Evolutionary conservation across 2,888 invertebrate species (phyloP), one percentile per base, ranked within the genome.

Genomic region (Hanleya hanleyi): DNA sequence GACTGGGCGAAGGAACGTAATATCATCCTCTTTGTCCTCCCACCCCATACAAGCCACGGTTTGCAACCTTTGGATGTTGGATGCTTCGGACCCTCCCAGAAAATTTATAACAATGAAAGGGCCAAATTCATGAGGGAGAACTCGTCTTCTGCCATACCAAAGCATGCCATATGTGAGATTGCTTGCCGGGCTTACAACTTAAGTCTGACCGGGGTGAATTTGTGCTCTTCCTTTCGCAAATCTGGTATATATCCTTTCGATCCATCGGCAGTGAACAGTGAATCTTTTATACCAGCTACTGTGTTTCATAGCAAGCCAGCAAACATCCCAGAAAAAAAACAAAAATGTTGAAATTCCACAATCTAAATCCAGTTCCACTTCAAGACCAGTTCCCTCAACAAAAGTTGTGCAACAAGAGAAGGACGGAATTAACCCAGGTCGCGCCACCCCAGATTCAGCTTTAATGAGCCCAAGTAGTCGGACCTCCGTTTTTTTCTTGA

Each of bases 11-110:
- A 76, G 37, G 69, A 71, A 38, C 75, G 73, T 38, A 81, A 81
- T 67, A 80, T 81, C 47, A 72, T 79, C 51, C 70, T 81, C 32
- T 81, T 81, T 75, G 76, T 81, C 7, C 70, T 80, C n/a, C 81
- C 81, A n/a, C 77, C 79, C 32, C 73, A 73, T 51, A 67, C 74
- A n/a, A 37, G 69, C 9, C 75, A 76, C 65, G 68, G 33, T 9
- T 3, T 37, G 0, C 33, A 37, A 22, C 26, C 62, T 37, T 12
- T 35, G 3, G 41, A 62, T 41, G 72, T 76, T 22, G 78, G 77
- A 12, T 79, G 79, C 69, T 79, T 78, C 69, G 66, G 75, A 18
- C 73, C 75, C 12, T 74, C 80, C 33, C 73, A 77, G 37, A 74
- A 77, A 1, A 69, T 71, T 12, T 76, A 57, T 36, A 66, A 74